Percentiles rank a stretch among this genome's conserved stretches.
Evolutionary conservation across 2,888 invertebrate species (phyloP).

Genomic region (Hypercompe scribonia): DNA sequence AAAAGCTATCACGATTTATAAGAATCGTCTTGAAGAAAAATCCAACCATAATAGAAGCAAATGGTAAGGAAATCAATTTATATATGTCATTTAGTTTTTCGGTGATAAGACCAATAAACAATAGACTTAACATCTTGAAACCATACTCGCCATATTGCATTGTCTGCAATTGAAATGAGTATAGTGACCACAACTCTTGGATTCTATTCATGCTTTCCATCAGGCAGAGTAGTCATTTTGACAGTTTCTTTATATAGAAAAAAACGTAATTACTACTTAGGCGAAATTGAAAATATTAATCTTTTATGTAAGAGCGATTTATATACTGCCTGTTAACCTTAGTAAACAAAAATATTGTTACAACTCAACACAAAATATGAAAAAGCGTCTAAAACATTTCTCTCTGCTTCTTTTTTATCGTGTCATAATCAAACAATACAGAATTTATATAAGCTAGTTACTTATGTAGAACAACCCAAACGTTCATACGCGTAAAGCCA

Average conservation of each 20-base stretch:
- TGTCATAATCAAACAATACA: conserved; percentile 22
- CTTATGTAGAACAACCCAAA: conserved; percentile 31
- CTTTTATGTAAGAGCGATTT: background rate
- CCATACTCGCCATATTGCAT: no score
- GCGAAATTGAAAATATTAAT: background rate
- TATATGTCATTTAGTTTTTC: no score
- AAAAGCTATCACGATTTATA: no score
- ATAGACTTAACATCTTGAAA: background rate
- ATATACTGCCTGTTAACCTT: background rate
- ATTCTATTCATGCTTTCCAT: no score
- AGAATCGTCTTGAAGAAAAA: background rate
- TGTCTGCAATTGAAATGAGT: no score
- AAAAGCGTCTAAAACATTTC: conserved; percentile 12
- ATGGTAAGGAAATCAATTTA: background rate
- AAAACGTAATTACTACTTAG: background rate
- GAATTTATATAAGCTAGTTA: conserved; percentile 29
- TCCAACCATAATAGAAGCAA: background rate
- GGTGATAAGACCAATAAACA: background rate
- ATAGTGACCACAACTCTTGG: no score
- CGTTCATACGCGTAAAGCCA: conserved; percentile 43
- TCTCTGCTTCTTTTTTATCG: conserved; percentile 15
- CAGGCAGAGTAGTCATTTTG: no score
- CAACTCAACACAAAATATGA: conserved; percentile 11
- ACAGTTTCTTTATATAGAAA: no score
- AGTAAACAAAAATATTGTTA: conserved; percentile 1